phyloP scores from a whole-genome alignment of 2,113 vertebrate genomes.

The Oxyura jamaicensis region DNA sequence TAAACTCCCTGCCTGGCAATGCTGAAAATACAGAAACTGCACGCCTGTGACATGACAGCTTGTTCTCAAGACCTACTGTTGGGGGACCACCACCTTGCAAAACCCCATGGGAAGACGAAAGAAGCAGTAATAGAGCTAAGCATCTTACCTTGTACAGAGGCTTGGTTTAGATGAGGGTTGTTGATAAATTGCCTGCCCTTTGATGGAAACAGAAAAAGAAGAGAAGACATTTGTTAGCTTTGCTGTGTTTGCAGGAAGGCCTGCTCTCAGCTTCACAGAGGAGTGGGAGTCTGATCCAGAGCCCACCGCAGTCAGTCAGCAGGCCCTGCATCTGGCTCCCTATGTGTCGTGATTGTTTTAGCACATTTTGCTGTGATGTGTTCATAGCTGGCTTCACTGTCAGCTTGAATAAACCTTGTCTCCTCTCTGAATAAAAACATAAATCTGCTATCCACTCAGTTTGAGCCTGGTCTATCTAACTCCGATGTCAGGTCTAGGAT shows the following conservation, averaged over 20 bases:
- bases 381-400: neutral
- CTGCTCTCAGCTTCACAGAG: neutral
- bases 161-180: conserved; percentile 3
- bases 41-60: rapidly evolving
- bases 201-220: conserved; percentile 22
- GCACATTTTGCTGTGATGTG: neutral
- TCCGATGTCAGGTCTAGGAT: neutral
- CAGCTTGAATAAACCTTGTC: neutral
- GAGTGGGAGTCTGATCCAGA: neutral
- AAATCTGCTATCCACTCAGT: neutral
- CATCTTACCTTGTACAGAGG: conserved; percentile 39
- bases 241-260: neutral
- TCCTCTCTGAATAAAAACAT: neutral
- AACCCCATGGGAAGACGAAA: neutral
- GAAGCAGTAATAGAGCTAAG: neutral
- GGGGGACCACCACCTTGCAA: neutral
- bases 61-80: neutral
- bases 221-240: neutral
- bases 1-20: neutral
- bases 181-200: conserved; percentile 56
- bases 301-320: neutral
- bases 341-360: neutral
- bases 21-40: neutral
- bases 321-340: neutral
- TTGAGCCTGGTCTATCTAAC: neutral